phyloP scores from a whole-genome alignment of 2,797 vertebrate species.

The Euthynnus affinis region DNA sequence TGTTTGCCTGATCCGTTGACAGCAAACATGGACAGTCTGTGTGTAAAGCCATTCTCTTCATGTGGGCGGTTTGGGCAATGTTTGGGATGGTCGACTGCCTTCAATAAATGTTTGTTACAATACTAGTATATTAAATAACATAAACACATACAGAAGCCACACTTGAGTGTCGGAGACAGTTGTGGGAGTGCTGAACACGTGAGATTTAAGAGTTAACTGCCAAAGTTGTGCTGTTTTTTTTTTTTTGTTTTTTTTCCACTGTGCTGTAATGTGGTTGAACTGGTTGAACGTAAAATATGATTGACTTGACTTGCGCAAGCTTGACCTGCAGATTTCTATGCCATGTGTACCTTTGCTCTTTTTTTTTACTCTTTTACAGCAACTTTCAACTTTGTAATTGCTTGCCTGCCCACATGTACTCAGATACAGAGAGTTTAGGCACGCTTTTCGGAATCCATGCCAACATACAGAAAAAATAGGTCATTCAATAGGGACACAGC shows the following conservation, averaged over 20 bases:
- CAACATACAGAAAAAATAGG: constrained; percentile 28
- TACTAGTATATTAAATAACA: background rate
- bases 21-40: constrained; percentile 51
- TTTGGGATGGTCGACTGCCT: constrained; percentile 41
- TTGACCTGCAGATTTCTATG: constrained; percentile 53
- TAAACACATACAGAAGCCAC: constrained; percentile 1
- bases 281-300: constrained; percentile 53
- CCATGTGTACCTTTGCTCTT: constrained; percentile 42
- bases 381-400: constrained; percentile 25
- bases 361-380: constrained; percentile 27
- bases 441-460: constrained; percentile 13
- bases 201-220: constrained; percentile 42
- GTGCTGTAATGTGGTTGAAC: constrained; percentile 64
- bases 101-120: constrained; percentile 19
- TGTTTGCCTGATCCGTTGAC: constrained; percentile 45
- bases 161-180: constrained; percentile 3
- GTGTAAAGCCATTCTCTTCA: constrained; percentile 26
- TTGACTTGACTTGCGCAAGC: constrained; percentile 62
- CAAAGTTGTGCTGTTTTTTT: constrained; percentile 27
- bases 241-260: background rate
- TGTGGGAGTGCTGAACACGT: constrained; percentile 26
- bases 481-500: constrained; percentile 19
- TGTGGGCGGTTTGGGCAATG: constrained; percentile 30
- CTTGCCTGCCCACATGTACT: constrained; percentile 11
- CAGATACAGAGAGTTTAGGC: constrained; percentile 11